Evolutionary conservation across 2,797 vertebrate species (phyloP).

Genomic region (Champsocephalus gunnari): DNA sequence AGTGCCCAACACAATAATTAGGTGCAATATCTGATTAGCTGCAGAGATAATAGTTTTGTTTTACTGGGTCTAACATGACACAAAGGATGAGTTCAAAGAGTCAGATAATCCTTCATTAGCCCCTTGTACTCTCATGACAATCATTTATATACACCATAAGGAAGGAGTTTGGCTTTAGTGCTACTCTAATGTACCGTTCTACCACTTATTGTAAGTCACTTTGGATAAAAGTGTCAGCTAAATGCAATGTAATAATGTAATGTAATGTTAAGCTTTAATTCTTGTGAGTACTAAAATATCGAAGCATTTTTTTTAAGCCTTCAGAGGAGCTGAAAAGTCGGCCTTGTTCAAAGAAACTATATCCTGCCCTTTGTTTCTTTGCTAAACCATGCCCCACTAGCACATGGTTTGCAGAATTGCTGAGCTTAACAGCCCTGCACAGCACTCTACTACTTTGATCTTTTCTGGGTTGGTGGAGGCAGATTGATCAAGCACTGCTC

Average conservation of each 20-base stretch:
- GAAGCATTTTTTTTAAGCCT: slow-evolving; percentile 45
- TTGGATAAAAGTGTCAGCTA: too few relatives aligned
- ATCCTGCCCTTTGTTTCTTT: slow-evolving; percentile 67
- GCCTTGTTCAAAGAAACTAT: slow-evolving; percentile 52
- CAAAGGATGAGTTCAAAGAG: slow-evolving; percentile 59
- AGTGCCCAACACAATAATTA: slow-evolving; percentile 63
- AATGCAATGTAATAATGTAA: too few relatives aligned
- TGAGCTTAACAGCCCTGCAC: slow-evolving; percentile 44
- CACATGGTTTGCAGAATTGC: slow-evolving; percentile 52
- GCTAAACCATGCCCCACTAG: slow-evolving; percentile 54
- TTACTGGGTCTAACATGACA: slow-evolving; percentile 47
- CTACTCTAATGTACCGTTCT: slow-evolving; percentile 49
- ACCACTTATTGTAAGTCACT: slow-evolving; percentile 13
- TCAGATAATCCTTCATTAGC: slow-evolving; percentile 59
- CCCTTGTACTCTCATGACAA: slow-evolving; percentile 37
- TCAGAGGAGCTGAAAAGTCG: slow-evolving; percentile 63
- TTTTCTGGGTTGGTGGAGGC: slow-evolving; percentile 39
- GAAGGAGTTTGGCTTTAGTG: slow-evolving; percentile 5
- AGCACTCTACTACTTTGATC: slow-evolving; percentile 62
- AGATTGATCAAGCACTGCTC: slow-evolving; percentile 33
- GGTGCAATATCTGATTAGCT: slow-evolving; percentile 67
- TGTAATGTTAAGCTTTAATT: slow-evolving; percentile 33
- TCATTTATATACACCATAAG: slow-evolving; percentile 30
- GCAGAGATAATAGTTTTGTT: slow-evolving; percentile 65
- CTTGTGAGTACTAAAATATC: slow-evolving; percentile 53